Percentiles rank a stretch among this genome's conserved stretches.
These are phyloP conservation scores for Apodemia zela DNA, from an alignment of 2,888 invertebrate genomes.

Conservation along the genomic window DNA sequence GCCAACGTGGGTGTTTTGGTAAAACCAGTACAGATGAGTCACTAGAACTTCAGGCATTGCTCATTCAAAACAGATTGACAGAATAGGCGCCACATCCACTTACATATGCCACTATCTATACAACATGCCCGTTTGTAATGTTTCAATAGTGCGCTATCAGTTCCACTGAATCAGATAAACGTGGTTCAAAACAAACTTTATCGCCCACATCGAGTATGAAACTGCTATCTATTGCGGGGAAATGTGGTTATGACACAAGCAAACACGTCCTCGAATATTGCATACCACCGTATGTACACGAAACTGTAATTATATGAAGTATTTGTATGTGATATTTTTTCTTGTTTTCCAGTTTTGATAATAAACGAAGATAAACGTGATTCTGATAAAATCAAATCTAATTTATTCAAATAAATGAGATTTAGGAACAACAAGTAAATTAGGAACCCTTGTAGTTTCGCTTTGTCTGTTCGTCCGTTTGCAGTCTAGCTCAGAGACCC, in stretches of 20 bases:
- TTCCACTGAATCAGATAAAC: slow-evolving; percentile 34
- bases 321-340: too few relatives aligned
- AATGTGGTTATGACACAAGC: slow-evolving; percentile 24
- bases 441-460: too few relatives aligned
- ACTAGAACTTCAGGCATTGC: not conserved
- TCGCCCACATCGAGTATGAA: slow-evolving; percentile 20
- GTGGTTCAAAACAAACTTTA: slow-evolving; percentile 34
- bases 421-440: too few relatives aligned
- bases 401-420: too few relatives aligned
- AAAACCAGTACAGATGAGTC: slow-evolving; percentile 9
- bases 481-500: too few relatives aligned
- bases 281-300: not conserved
- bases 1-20: not conserved
- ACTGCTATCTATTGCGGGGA: slow-evolving; percentile 20
- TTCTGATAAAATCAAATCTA: too few relatives aligned
- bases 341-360: too few relatives aligned
- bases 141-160: slow-evolving; percentile 28
- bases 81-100: slow-evolving; percentile 25
- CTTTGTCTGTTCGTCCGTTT: too few relatives aligned
- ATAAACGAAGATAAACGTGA: too few relatives aligned
- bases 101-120: not conserved
- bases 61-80: slow-evolving; percentile 19
- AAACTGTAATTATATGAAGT: not conserved
- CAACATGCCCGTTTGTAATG: slow-evolving; percentile 19
- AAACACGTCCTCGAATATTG: slow-evolving; percentile 4